Evolutionary conservation across 2,888 invertebrate species (phyloP), one percentile per base, ranked within the genome.

Genomic region (Melikaiella ostensackeni): DNA sequence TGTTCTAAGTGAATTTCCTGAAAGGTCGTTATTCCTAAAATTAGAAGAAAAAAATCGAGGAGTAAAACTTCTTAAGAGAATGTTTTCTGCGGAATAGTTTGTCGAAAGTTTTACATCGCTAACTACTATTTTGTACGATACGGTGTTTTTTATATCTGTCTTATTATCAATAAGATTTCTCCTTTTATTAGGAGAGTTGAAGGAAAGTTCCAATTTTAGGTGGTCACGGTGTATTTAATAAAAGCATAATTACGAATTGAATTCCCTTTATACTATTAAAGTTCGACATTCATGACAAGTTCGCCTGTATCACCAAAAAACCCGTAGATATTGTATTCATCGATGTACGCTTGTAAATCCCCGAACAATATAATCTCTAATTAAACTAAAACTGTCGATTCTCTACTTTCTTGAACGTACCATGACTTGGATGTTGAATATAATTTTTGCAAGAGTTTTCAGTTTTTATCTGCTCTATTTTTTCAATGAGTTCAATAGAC

Each of bases 101-200:
- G 46, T 70, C 70, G 30, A 50, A 24, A 46, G 46, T 46, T n/a
- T 50, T 70, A 55, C 50, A 66, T 46, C 46, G 66, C 50, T 70
- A 50, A 83, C 84, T 87, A 88, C 86, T 88, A 89, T 89, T 89
- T 89, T 89, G 85, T 89, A 89, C 89, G 86, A 88, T 87, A 88
- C 84, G 84, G 86, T 87, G 86, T 89, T 89, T 89, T 88, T 86
- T 89, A 89, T 87, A 89, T 88, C 88, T 87, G 84, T 88, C 79
- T 70, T 82, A 82, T 81, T 78, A 81, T 81, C 79, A 79, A 85
- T 86, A 86, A 83, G 79, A 80, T 82, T 84, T 84, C 84, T 84
- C 83, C 84, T 81, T 79, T 66, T 80, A 79, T 77, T 77, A 78
- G 46, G 74, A 78, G 76, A 79, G 75, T 76, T 80, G 77, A 76